phyloP scores from a whole-genome alignment of 2,888 invertebrate genomes.

The Syrista parreyssii region DNA sequence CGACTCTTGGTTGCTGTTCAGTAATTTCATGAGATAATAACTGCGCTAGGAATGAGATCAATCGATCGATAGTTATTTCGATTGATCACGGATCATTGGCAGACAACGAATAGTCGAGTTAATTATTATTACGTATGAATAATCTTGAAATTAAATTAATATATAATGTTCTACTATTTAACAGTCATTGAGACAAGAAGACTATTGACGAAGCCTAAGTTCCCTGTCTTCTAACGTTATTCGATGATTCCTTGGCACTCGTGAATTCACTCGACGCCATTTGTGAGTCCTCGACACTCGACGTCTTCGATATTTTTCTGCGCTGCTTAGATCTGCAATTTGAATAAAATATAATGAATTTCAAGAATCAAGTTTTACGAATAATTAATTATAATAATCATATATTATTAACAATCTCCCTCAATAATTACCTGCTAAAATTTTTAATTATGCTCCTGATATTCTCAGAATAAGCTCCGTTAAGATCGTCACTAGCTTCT shows the following conservation, averaged over 20 bases:
- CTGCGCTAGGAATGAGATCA: background rate
- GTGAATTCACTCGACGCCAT: constrained; percentile 26
- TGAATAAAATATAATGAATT: background rate
- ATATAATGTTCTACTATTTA: background rate
- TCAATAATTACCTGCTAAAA: background rate
- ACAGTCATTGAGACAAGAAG: background rate
- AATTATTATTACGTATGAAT: background rate
- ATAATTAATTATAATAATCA: background rate
- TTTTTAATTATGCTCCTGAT: background rate
- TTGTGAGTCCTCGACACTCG: constrained; percentile 19
- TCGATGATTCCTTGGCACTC: constrained; percentile 42
- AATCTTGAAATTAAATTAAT: background rate
- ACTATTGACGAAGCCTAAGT: background rate
- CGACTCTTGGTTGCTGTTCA: background rate
- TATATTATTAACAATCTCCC: background rate
- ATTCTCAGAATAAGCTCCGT: constrained; percentile 14
- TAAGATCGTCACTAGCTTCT: background rate
- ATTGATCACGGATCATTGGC: background rate
- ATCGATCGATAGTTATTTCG: background rate
- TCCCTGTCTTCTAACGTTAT: constrained; percentile 27
- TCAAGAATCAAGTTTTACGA: background rate
- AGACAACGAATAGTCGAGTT: background rate
- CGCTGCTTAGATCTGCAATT: constrained; percentile 30
- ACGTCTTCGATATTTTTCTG: background rate
- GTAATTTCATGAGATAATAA: background rate